Conservation (phyloP, 2,113 vertebrate species). For the Lepidothrix coronata region DNA sequence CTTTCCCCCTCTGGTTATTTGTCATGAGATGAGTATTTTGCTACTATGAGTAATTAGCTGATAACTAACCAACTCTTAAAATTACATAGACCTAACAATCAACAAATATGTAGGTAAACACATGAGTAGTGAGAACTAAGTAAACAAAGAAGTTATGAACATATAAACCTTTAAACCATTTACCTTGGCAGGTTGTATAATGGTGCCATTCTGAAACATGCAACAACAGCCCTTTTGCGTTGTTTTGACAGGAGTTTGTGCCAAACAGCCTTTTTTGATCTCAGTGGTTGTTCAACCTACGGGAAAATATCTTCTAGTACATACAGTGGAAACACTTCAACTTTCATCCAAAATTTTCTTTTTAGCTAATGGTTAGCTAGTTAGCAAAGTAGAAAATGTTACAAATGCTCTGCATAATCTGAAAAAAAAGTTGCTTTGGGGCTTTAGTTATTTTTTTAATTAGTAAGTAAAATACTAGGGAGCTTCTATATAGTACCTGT, state of each 20-base stretch:
- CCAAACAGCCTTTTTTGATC: conserved; percentile 98
- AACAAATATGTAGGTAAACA: background rate
- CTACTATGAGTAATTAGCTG: background rate
- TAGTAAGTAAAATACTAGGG: background rate
- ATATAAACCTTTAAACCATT: background rate
- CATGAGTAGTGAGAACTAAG: background rate
- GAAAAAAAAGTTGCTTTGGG: background rate
- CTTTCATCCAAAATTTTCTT: background rate
- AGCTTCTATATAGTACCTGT: background rate
- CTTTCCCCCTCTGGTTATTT: background rate
- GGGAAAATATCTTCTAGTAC: background rate
- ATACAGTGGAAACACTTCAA: background rate
- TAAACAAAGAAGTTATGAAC: background rate
- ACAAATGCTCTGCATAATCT: background rate
- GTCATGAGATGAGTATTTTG: background rate
- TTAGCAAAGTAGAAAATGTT: background rate
- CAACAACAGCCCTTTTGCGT: conserved; percentile 95
- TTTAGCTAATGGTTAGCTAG: background rate
- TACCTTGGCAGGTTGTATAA: conserved; percentile 97
- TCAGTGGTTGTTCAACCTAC: conserved; percentile 96
- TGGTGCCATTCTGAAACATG: conserved; percentile 97
- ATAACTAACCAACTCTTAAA: background rate
- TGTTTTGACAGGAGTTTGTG: conserved; percentile 97
- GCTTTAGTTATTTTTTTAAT: background rate
- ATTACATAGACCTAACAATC: background rate